Evolutionary conservation across 2,797 vertebrate species (phyloP).

Genomic region (Varecia variegata): DNA sequence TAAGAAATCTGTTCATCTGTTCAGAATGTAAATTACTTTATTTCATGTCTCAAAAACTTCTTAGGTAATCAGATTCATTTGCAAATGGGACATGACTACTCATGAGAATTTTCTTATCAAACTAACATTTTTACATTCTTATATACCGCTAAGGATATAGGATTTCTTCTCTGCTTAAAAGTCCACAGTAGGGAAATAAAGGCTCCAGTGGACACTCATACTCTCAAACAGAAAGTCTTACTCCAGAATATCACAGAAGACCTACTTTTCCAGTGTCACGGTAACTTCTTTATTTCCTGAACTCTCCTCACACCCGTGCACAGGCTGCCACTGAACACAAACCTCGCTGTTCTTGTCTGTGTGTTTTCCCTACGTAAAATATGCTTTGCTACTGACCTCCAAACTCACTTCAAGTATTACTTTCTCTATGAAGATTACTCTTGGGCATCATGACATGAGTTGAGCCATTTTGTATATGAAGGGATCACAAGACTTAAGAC

Average conservation of each 20-base stretch:
- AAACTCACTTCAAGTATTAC: background rate
- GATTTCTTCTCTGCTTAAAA: background rate
- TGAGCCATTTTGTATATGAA: background rate
- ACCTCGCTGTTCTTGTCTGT: background rate
- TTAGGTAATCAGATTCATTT: background rate
- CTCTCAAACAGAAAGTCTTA: background rate
- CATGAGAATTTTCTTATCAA: background rate
- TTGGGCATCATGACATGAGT: background rate
- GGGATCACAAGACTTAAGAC: background rate
- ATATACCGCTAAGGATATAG: background rate
- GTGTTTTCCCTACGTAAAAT: background rate
- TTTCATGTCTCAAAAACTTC: background rate
- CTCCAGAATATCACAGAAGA: background rate
- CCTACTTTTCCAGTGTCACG: background rate
- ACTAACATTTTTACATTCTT: background rate
- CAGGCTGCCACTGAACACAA: background rate
- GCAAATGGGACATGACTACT: background rate
- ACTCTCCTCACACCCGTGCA: background rate
- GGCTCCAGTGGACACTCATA: background rate
- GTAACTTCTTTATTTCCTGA: background rate
- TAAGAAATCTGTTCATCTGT: background rate
- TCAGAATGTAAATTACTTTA: background rate
- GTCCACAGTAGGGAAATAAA: background rate
- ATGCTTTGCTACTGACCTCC: background rate
- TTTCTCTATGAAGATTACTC: background rate